Base-by-base conservation (phyloP, 2,113 vertebrate genomes). In the Dicentrarchus labrax region DNA sequence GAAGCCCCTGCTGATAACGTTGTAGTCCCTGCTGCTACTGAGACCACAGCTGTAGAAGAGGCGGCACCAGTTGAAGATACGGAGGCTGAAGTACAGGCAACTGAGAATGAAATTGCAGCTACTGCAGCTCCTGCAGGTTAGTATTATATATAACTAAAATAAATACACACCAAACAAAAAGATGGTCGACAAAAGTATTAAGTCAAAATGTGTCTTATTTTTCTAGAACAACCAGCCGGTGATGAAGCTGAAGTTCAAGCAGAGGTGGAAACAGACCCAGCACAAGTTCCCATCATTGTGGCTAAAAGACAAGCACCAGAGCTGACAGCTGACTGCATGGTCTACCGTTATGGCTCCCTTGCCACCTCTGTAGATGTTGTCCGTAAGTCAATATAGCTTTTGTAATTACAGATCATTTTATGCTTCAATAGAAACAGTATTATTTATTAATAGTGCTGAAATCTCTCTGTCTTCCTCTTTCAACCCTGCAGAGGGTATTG, bases 261-360 rank as follows among this genome's bases (percentile, higher is more conserved):
- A 60, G 88, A 92, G 62, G 89, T 64, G 0, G 92, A 88, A 68
- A 75, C 87, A 61, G 93, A 90, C 76, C 51, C 85, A 53, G 86
- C 90, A 7, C 93, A 92, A 3, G 94, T 90, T 48, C 70, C 93
- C 0, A 78, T 98, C 19, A 72, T 94, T 15, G 88, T 99, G 90
- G 97, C 94, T 51, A 98, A 98, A 87, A 95, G 97, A 81, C 97
- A 98, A 82, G 97, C 92, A 0, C 93, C 95, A 3, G 87, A 94
- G 54, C 86, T 96, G 43, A 81, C 92, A 15, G 86, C 88, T 39
- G 94, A 91, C 89, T 99, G 98, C 76, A 80, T 95, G 64, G 90
- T 98, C 11, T 97, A 97, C 92, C 97, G 97, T 86, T 99, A 98
- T 0, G 97, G 98, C 88, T 98, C 96, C 76, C 96, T 96, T 50